A percentile compares a stretch with the other conserved stretches of the same genome.
Evolutionary conservation across 2,797 vertebrate species (phyloP).

Genomic region (Miichthys miiuy): DNA sequence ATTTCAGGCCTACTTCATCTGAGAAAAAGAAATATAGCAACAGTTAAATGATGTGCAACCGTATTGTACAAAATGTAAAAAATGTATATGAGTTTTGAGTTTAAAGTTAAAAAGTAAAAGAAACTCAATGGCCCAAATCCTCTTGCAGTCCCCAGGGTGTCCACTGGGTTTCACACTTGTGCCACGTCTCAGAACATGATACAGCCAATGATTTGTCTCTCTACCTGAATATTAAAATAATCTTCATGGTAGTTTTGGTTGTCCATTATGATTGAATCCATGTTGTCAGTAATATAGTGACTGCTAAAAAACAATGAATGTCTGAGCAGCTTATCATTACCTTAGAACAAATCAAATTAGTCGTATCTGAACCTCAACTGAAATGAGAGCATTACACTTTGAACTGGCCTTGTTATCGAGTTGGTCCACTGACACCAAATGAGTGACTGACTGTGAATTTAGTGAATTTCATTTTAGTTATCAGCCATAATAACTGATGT

Average conservation of each 20-base stretch:
- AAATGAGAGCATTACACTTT: slow-evolving; percentile 4
- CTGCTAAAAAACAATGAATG: background rate
- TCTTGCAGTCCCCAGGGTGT: slow-evolving; percentile 51
- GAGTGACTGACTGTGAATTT: background rate
- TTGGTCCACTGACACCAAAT: slow-evolving; percentile 1
- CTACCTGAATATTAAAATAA: slow-evolving; percentile 6
- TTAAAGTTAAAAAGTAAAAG: too few relatives aligned
- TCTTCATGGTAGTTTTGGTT: slow-evolving; percentile 4
- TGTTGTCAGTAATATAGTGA: background rate
- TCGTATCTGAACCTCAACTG: background rate
- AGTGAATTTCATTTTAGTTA: background rate
- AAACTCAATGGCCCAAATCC: background rate
- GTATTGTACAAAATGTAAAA: too few relatives aligned
- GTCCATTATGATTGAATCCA: background rate
- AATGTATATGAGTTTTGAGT: too few relatives aligned
- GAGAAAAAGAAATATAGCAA: slow-evolving; percentile 11
- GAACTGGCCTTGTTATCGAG: background rate
- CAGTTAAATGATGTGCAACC: background rate
- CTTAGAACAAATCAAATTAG: background rate
- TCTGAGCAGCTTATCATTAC: background rate
- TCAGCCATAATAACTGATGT: background rate
- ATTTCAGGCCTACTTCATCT: background rate
- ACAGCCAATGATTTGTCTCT: slow-evolving; percentile 6
- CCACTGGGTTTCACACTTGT: slow-evolving; percentile 70
- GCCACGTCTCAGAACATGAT: slow-evolving; percentile 3